Evolutionary conservation across 2,797 vertebrate genomes (phyloP), one percentile per base, ranked within the genome.

Genomic region (Megaceryle alcyon): DNA sequence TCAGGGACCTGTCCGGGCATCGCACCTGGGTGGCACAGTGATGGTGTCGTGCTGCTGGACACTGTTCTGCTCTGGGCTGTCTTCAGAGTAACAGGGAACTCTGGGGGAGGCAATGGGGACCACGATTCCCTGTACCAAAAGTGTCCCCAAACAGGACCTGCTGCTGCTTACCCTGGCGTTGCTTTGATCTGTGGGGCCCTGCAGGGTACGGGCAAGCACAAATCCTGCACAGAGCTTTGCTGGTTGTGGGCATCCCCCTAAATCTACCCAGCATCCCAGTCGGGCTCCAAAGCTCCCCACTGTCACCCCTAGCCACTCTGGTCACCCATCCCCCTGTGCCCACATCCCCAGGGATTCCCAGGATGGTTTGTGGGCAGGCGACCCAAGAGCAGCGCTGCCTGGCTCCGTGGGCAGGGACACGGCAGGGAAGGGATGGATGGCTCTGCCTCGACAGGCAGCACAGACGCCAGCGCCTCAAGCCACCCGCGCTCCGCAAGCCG

Each of bases 11-110:
- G 72, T 77, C 57, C 1, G 2, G 20, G 37, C 31, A 46, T 54
- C 5, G 1, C 11, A 44, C 46, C 35, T 0, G 1, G 4, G 26
- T 3, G 41, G 11, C 0, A 0, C 0, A 0, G 70, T 79, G 81
- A 59, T 3, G 1, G 1, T 4, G 26, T 75, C 0, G 0, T 43
- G 64, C 78, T 92, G 70, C 71, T 56, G 86, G 78, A 66, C 44
- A 6, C 69, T 39, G 23, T 33, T 41, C 66, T 54, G 25, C 76
- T 25, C 69, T 44, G 46, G 9, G 57, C 54, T 75, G 68, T 44
- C 54, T 79, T 90, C 4, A 17, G 80, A 26, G 61, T 57, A n/a
- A 54, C 18, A 37, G 46, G 70, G 29, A n/a, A 31, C 0, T 1
- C 12, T 35, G 43, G 70, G 61, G 41, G 49, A 63, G 12, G 51